Base-by-base conservation (phyloP, 2,888 invertebrate species). In the Euzetes globulus region DNA sequence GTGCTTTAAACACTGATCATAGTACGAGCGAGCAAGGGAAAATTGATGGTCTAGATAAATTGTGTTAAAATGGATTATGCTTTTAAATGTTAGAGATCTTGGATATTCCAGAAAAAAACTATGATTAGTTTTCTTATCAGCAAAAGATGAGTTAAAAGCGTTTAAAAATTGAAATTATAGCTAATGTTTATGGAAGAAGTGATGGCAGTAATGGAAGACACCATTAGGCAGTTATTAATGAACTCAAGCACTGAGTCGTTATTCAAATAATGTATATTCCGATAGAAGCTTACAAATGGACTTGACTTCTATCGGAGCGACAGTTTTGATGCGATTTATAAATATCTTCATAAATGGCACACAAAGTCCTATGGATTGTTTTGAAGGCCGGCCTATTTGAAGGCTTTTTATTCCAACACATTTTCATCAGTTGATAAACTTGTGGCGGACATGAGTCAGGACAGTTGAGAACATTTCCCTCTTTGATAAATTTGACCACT, bases 331-430 rank as follows among this genome's bases (percentile, higher is more conserved):
- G 63, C 9, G 15, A 17, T 63, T 63, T 63, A 63, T 63, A 63
- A 33, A 63, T 63, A n/a, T 63, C 63, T 63, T 63, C 63, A 33
- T 63, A 63, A 17, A 63, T 63, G 11, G 63, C 33, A 33, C 63
- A 63, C 19, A 84, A 77, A 45, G 82, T 80, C 74, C 81, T 81
- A 75, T 82, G 78, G 60, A 82, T 77, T 47, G 77, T 77, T 58
- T 78, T 78, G 83, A 97, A 97, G 80, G 90, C 88, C 13, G 96
- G 96, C 77, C 96, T 87, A 80, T 90, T 89, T 77, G 87, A 86
- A 0, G 95, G 91, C 81, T 92, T 91, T 79, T 89, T 87, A 81
- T 90, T 90, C 94, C 96, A 97, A 83, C 96, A 96, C 79, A 89
- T 88, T 81, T 90, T 90, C 95, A 97, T 96, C 63, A 97, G 84